Conservation (phyloP, 2,113 vertebrate genomes). For the Oryzias woworae region DNA sequence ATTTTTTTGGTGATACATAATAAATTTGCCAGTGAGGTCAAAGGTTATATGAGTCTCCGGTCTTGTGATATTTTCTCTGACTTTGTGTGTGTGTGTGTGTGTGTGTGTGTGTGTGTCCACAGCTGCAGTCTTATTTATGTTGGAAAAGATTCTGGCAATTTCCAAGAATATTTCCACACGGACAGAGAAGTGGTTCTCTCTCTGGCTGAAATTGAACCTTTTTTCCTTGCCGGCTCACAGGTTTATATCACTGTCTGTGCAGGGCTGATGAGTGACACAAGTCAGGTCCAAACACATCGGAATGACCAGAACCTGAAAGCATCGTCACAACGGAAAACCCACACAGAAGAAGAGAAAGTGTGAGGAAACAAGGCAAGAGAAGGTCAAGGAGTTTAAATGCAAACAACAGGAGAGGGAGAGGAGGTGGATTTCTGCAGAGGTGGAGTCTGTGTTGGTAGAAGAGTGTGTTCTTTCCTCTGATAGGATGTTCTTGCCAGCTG, state of each 20-base stretch:
- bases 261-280: constrained; percentile 1
- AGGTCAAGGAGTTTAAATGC: no score
- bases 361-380: not conserved
- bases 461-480: constrained; percentile 3
- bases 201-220: constrained; percentile 44
- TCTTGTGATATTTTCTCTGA: not conserved
- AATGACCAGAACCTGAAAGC: not conserved
- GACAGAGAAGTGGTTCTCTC: constrained; percentile 37
- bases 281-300: not conserved
- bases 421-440: not conserved
- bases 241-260: constrained; percentile 10
- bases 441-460: constrained; percentile 2
- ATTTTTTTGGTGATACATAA: not conserved
- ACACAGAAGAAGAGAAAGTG: not conserved
- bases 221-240: constrained; percentile 9
- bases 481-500: constrained; percentile 29
- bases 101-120: constrained; percentile 26
- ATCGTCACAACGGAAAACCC: not conserved
- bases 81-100: constrained; percentile 21
- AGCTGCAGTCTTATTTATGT: constrained; percentile 87
- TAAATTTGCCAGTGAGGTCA: not conserved
- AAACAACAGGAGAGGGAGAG: not conserved
- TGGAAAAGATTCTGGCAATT: constrained; percentile 68
- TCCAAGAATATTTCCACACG: constrained; percentile 58
- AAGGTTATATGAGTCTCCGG: not conserved